A percentile compares a stretch with the other conserved stretches of the same genome.
phyloP scores from a whole-genome alignment of 2,113 vertebrate species.

The Rousettus leschenaultii region DNA sequence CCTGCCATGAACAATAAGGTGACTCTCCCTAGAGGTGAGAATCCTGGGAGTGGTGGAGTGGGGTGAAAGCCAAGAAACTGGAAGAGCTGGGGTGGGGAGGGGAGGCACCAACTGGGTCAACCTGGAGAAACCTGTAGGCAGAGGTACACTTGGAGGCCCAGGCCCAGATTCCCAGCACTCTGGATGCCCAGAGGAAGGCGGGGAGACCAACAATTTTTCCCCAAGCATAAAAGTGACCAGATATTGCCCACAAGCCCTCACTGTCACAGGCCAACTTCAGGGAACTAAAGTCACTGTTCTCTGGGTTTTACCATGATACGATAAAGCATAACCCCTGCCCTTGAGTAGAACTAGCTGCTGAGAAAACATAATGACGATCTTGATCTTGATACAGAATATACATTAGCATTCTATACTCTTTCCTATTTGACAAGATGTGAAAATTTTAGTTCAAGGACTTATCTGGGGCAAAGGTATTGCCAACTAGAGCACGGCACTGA shows the following conservation, averaged over 20 bases:
- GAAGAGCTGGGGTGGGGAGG: not conserved
- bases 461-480: not conserved
- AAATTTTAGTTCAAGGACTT: not conserved
- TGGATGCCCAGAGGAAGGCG: not conserved
- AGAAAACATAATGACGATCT: not conserved
- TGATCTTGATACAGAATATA: not conserved
- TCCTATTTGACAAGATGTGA: not conserved
- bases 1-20: not conserved
- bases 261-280: not conserved
- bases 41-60: not conserved
- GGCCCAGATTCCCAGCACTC: not conserved
- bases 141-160: not conserved
- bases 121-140: constrained; percentile 20
- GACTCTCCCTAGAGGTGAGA: not conserved
- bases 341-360: not conserved
- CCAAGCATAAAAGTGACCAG: not conserved
- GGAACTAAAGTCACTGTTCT: not conserved
- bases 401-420: not conserved
- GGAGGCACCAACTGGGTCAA: not conserved
- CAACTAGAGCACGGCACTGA: not conserved
- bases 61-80: not conserved
- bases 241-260: not conserved
- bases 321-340: not conserved
- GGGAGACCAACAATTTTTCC: not conserved
- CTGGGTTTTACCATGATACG: not conserved